These are phyloP conservation scores for Temnothorax unifasciatus DNA, from an alignment of 2,888 invertebrate species.

Conservation along the genomic window DNA sequence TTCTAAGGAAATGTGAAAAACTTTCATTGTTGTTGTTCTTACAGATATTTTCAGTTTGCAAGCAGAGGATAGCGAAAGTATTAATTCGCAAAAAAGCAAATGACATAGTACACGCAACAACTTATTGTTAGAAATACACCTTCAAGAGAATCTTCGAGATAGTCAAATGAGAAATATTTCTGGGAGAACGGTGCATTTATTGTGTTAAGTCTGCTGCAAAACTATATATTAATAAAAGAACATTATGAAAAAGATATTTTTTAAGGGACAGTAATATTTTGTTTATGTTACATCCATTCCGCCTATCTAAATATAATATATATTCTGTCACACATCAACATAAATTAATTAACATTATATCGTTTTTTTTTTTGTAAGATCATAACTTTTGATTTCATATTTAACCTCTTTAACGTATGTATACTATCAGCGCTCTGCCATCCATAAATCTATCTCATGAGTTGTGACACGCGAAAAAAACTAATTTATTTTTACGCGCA, in stretches of 20 bases:
- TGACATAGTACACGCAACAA: background rate
- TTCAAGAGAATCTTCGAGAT: background rate
- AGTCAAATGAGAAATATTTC: constrained; percentile 6
- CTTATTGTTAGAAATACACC: background rate
- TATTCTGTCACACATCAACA: background rate
- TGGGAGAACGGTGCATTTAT: constrained; percentile 5
- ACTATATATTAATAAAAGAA: constrained; percentile 33
- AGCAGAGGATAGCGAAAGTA: background rate
- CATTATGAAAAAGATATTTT: constrained; percentile 17
- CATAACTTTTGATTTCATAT: background rate
- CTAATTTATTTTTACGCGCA: constrained; percentile 6
- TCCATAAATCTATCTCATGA: constrained; percentile 7
- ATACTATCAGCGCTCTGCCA: too few species aligned
- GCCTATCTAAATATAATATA: background rate
- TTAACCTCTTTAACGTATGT: background rate
- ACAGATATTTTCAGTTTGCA: constrained; percentile 38
- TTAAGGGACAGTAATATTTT: background rate
- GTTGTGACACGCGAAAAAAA: constrained; percentile 2
- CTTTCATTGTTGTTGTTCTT: constrained; percentile 29
- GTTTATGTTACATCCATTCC: constrained; percentile 11
- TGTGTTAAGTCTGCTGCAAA: background rate
- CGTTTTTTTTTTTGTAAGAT: background rate
- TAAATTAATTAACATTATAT: background rate
- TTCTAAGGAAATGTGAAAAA: background rate
- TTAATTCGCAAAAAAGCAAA: constrained; percentile 27